Base-by-base conservation (phyloP, 2,888 invertebrate genomes). In the Tenthredo amoena region DNA sequence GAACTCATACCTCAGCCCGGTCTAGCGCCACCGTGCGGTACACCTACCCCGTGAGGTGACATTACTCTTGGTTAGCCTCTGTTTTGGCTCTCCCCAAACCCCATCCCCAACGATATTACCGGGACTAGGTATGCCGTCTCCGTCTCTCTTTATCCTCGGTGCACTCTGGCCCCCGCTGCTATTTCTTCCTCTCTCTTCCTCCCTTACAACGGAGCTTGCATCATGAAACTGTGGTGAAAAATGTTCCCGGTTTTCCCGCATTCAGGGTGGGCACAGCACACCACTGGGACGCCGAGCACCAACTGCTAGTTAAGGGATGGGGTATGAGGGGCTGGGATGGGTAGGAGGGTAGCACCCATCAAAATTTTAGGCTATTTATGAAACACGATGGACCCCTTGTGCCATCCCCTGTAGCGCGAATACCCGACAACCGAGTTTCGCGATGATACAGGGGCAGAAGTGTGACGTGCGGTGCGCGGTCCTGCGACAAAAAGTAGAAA, bases 11-110 rank as follows among this genome's bases (percentile, higher is more conserved):
- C 62, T 81, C 62, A 81, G 10, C 58, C 62, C 7, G 34, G 58
- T 12, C 81, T 55, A 40, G 37, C 68, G 68, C 65, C 34, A 21
- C 68, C 9, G 68, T 71, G 68, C 47, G 83, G 83, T 68, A 83
- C 83, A 68, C 68, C 68, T 83, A 68, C 55, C 83, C 83, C 65
- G 31, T 55, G 68, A 83, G 83, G 83, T 50, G 83, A 68, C 83
- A 83, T 83, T 83, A 83, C 83, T 83, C 83, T 83, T 83, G 83
- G 83, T 83, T 83, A 83, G 65, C 83, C 83, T 83, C 71, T 83
- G 68, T 83, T 83, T 83, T 21, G 31, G 83, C 83, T 47, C 68
- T 68, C 83, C 83, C 68, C 9, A 40, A 47, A 34, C 62, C 15
- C 65, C 62, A 37, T 15, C 31, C 34, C 83, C 47, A 9, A 47